Evolutionary conservation across 2,888 invertebrate genomes (phyloP), one percentile per base, ranked within the genome.

Genomic region (Lordiphosa fenestrarum): DNA sequence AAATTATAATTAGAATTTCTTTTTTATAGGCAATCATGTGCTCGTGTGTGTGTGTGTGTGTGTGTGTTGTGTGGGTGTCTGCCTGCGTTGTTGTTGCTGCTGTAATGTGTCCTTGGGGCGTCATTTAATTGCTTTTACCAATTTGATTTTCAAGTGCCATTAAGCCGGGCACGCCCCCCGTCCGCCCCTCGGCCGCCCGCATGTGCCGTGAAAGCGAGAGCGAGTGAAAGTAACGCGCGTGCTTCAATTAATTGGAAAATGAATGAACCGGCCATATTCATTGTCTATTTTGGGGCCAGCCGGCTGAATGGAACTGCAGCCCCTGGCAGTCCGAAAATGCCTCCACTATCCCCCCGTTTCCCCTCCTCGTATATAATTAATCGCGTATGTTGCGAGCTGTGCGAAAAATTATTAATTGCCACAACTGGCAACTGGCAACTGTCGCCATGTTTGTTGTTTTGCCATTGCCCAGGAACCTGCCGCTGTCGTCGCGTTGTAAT

Each of bases 91-190:
- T 47, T 66, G 55, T 44, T 53, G 74, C 56, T 69, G 82, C 57
- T 84, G 87, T 87, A 87, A 88, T 88, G 82, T 88, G 89, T 89
- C 88, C 88, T 88, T 88, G 89, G 88, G 88, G 89, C 89, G 87
- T 89, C 87, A 84, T 89, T 88, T 88, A 88, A 88, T 88, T 88
- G 88, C 87, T 88, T 88, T 84, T 85, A 83, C 84, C 82, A 87
- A 88, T 88, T 87, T 85, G 82, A 77, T 85, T 88, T 87, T 88
- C 80, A 86, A 87, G 86, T 86, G 85, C 86, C 84, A 86, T 86
- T 87, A 86, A 87, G 84, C 84, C 82, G 64, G 80, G 74, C 81
- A 72, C 72, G 75, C 84, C 74, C 62, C 74, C 59, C 66, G 39
- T 48, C 38, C 49, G 59, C 62, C 78, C 70, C 69, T 71, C 36